These are phyloP conservation scores for Phasianus colchicus DNA, from an alignment of 2,113 vertebrate species.

Conservation along the genomic window DNA sequence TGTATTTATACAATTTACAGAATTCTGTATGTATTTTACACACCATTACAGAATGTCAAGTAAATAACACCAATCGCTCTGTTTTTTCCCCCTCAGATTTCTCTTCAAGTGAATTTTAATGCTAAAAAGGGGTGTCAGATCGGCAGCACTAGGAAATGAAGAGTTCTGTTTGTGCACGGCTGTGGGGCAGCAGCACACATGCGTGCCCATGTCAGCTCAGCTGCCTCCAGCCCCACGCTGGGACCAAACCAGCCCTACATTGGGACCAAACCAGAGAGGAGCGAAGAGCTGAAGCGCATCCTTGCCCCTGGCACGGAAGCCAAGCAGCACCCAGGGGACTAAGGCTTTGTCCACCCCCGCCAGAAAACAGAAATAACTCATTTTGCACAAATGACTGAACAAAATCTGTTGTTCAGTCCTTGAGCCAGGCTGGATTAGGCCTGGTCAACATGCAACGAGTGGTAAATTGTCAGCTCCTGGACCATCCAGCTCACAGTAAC, in stretches of 20 bases:
- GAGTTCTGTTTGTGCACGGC: slow-evolving; percentile 31
- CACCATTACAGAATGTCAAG: slow-evolving; percentile 75
- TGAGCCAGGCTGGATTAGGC: slow-evolving; percentile 26
- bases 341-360: background rate
- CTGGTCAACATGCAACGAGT: slow-evolving; percentile 10
- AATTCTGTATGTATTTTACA: slow-evolving; percentile 78
- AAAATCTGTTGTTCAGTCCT: slow-evolving; percentile 29
- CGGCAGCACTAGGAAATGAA: slow-evolving; percentile 50
- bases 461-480: slow-evolving; percentile 20
- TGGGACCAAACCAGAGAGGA: background rate
- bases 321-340: background rate
- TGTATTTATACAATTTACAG: slow-evolving; percentile 80
- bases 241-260: background rate
- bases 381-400: slow-evolving; percentile 26
- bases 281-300: background rate
- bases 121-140: slow-evolving; percentile 61
- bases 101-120: slow-evolving; percentile 29
- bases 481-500: slow-evolving; percentile 43
- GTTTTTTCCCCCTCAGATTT: slow-evolving; percentile 4
- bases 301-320: background rate
- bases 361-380: slow-evolving; percentile 35
- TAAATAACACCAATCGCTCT: slow-evolving; percentile 43
- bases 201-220: slow-evolving; percentile 7
- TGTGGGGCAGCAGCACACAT: slow-evolving; percentile 1
- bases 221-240: slow-evolving; percentile 4